A percentile compares a stretch with the other conserved stretches of the same genome.
Evolutionary conservation across 2,797 vertebrate genomes (phyloP).

Genomic region (Pelobates cultripes): DNA sequence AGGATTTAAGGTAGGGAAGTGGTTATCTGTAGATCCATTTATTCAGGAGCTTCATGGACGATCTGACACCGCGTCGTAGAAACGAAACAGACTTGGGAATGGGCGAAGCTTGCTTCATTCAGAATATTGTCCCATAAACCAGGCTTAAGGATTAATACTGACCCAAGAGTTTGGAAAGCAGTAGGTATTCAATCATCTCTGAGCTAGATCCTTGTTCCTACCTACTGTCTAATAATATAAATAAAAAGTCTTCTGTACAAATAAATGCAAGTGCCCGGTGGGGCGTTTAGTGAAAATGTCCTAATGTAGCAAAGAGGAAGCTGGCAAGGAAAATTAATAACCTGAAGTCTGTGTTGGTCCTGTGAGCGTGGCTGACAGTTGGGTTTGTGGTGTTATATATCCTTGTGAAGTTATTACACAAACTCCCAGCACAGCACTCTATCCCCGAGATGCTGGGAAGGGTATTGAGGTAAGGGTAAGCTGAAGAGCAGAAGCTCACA

Average conservation of each 20-base stretch:
- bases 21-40: too few relatives aligned
- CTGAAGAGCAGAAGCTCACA: conserved; percentile 34
- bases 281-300: not conserved
- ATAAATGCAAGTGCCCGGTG: not conserved
- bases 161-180: not conserved
- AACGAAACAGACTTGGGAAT: too few relatives aligned
- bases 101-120: too few relatives aligned
- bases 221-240: conserved; percentile 13
- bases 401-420: conserved; percentile 40
- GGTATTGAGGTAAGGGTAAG: not conserved
- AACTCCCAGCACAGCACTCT: conserved; percentile 39
- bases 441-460: conserved; percentile 26
- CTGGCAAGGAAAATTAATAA: conserved; percentile 5
- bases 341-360: conserved; percentile 26
- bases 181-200: not conserved
- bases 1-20: too few relatives aligned
- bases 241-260: conserved; percentile 41
- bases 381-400: too few relatives aligned
- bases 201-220: not conserved
- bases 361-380: not conserved
- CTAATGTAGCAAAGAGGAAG: not conserved
- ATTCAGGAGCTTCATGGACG: too few relatives aligned
- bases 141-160: not conserved
- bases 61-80: too few relatives aligned
- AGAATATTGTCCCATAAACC: too few relatives aligned